Percentiles rank a stretch among this genome's conserved stretches.
Evolutionary conservation across 2,888 invertebrate species (phyloP).

Genomic region (Cheilosia vernalis): DNA sequence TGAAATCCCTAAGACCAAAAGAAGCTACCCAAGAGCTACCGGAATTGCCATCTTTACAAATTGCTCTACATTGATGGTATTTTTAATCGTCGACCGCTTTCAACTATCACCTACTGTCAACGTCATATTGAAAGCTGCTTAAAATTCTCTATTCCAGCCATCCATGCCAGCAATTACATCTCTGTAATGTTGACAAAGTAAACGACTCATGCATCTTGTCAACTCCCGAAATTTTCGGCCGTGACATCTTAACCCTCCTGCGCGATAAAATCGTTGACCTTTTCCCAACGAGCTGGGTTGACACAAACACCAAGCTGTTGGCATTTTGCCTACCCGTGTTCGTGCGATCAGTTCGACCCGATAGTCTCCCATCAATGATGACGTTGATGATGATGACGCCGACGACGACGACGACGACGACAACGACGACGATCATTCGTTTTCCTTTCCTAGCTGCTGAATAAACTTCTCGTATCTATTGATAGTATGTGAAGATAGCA

Average conservation of each 20-base stretch:
- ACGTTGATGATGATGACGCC: conserved; percentile 44
- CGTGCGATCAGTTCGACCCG: conserved; percentile 45
- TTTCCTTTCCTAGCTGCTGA: conserved; percentile 3
- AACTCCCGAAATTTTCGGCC: too few relatives aligned
- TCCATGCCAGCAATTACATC: too few relatives aligned
- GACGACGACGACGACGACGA: conserved; percentile 16
- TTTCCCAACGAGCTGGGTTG: conserved; percentile 31
- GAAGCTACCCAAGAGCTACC: background rate
- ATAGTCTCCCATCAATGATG: conserved; percentile 65
- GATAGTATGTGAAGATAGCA: conserved; percentile 52
- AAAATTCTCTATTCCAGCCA: too few relatives aligned
- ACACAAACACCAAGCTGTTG: conserved; percentile 27
- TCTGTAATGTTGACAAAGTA: too few relatives aligned
- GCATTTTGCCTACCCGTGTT: conserved; percentile 18
- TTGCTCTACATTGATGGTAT: background rate
- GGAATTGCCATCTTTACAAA: background rate
- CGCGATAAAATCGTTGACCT: conserved; percentile 44
- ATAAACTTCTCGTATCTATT: conserved; percentile 30
- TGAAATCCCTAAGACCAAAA: background rate
- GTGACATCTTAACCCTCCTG: conserved; percentile 15
- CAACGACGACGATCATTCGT: background rate
- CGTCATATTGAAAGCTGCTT: too few relatives aligned
- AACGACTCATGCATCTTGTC: too few relatives aligned
- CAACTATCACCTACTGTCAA: too few relatives aligned
- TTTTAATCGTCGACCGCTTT: background rate